Conservation (phyloP, 2,888 invertebrate genomes). For the Empis stercorea region DNA sequence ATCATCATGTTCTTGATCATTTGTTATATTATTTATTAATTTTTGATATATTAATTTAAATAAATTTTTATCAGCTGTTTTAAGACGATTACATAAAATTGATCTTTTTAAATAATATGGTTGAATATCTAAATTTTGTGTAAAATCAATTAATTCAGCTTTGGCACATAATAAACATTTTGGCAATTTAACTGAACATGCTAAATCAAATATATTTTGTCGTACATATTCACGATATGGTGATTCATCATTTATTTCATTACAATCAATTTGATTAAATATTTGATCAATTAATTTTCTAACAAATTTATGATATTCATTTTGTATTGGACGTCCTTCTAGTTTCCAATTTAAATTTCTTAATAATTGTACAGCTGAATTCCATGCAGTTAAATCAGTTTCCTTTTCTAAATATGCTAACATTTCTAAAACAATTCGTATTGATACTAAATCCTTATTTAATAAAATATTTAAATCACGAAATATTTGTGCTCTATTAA, state of each 20-base stretch:
- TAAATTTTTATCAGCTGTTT: not conserved
- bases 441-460: slow-evolving; percentile 45
- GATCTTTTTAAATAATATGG: not conserved
- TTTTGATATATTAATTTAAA: not conserved
- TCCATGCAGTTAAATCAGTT: slow-evolving; percentile 56
- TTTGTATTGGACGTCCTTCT: not conserved
- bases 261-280: not conserved
- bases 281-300: not conserved
- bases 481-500: slow-evolving; percentile 68
- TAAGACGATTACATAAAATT: not conserved
- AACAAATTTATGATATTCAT: not conserved
- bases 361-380: slow-evolving; percentile 38
- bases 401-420: slow-evolving; percentile 46
- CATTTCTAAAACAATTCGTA: slow-evolving; percentile 39
- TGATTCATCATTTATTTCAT: not conserved
- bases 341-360: not conserved
- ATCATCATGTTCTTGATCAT: not conserved
- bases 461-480: slow-evolving; percentile 55
- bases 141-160: not conserved
- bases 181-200: not conserved
- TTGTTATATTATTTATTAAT: not conserved
- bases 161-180: not conserved
- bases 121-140: not conserved
- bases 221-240: not conserved
- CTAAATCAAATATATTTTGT: not conserved